Percentiles rank a stretch among this genome's conserved stretches.
These are phyloP conservation scores for Sebastes schlegelii DNA, from an alignment of 2,113 vertebrate species.

Conservation along the genomic window DNA sequence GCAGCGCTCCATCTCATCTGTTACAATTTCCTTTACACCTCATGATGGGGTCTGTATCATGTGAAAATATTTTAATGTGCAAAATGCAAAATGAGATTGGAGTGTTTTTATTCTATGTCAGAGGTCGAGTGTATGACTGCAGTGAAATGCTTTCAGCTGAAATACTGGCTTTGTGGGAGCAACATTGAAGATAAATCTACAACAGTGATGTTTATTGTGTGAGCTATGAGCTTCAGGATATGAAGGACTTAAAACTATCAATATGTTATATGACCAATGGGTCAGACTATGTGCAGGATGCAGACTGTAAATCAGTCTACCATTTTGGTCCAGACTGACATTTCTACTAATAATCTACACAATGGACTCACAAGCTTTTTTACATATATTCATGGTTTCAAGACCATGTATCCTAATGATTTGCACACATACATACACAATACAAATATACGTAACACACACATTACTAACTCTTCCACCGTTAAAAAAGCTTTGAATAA, in stretches of 20 bases:
- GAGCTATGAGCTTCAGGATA: not conserved
- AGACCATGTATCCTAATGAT: not conserved
- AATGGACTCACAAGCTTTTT: not conserved
- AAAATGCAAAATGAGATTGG: constrained; percentile 1
- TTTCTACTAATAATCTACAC: not conserved
- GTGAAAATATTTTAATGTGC: constrained; percentile 1
- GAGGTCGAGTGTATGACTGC: not conserved
- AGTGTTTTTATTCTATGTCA: not conserved
- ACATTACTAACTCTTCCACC: no score
- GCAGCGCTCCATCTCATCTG: constrained; percentile 23
- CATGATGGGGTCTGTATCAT: not conserved
- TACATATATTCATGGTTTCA: not conserved
- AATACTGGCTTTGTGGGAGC: not conserved
- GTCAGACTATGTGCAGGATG: not conserved
- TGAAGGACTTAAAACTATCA: not conserved
- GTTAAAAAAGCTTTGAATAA: no score
- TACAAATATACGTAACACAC: no score
- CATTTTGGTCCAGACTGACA: not conserved
- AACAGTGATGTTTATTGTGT: not conserved
- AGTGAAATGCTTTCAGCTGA: not conserved
- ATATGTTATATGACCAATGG: not conserved
- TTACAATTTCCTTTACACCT: constrained; percentile 7
- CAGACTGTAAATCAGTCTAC: not conserved
- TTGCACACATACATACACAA: no score
- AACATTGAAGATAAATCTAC: not conserved